Percentiles rank a stretch among this genome's conserved stretches.
Conservation (phyloP, 1,140 invertebrate species). For the Anastrepha obliqua region DNA sequence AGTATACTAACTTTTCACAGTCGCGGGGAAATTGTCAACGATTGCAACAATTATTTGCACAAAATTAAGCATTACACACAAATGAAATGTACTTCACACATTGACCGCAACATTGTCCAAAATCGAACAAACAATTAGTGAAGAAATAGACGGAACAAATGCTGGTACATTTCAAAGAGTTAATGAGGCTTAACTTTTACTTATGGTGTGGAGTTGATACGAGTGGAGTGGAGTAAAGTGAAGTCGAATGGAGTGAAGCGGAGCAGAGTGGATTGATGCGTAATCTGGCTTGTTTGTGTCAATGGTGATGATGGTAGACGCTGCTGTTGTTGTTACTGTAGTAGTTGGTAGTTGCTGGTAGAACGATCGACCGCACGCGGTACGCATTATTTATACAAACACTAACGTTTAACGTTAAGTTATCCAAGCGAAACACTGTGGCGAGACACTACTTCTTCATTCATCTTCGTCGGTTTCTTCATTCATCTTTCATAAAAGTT, state of each 20-base stretch:
- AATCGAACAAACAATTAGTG: neutral
- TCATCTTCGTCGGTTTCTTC: neutral
- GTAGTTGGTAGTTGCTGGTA: neutral
- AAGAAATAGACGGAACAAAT: neutral
- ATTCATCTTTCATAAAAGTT: neutral
- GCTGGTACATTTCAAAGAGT: slow-evolving; percentile 14
- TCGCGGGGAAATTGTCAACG: slow-evolving; percentile 30
- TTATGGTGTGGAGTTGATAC: neutral
- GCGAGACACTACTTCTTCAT: neutral
- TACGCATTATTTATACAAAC: slow-evolving; percentile 10
- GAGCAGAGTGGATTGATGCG: neutral
- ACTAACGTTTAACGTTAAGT: neutral
- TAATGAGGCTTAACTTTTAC: slow-evolving; percentile 11
- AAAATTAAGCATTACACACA: slow-evolving; percentile 26
- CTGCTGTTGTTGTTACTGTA: neutral
- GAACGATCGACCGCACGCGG: neutral
- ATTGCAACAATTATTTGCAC: slow-evolving; percentile 30
- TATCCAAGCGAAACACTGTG: neutral
- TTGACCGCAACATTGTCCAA: neutral
- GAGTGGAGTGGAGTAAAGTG: neutral
- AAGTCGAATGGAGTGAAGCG: neutral
- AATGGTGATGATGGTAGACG: neutral
- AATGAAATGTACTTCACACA: slow-evolving; percentile 38
- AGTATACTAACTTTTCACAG: slow-evolving; percentile 48
- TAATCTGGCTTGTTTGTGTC: slow-evolving; percentile 1